Evolutionary conservation across 2,113 vertebrate genomes (phyloP).

Genomic region (Macquaria ambigua): DNA sequence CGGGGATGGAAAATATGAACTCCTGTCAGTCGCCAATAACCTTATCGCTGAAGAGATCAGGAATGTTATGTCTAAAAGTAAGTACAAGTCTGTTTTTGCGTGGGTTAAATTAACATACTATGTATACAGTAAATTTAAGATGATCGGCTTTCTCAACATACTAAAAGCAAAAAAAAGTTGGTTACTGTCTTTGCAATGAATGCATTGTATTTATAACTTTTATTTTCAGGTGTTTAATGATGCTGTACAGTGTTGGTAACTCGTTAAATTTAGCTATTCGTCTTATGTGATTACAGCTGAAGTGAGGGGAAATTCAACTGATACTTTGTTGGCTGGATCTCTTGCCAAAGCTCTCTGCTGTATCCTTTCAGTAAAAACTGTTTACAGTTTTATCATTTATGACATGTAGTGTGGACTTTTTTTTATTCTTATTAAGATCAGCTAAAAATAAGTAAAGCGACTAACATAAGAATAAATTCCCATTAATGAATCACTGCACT

Average conservation of each 20-base stretch:
- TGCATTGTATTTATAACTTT: background rate
- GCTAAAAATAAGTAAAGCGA: background rate
- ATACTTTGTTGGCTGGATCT: slow-evolving; percentile 93
- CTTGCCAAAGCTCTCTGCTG: slow-evolving; percentile 98
- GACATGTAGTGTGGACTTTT: background rate
- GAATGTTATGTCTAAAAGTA: slow-evolving; percentile 93
- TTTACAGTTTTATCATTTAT: background rate
- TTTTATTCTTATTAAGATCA: too few species aligned
- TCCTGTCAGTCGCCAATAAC: slow-evolving; percentile 92
- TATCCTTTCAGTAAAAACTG: slow-evolving; percentile 88
- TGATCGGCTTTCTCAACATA: background rate
- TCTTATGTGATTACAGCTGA: slow-evolving; percentile 85
- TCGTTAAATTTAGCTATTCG: background rate
- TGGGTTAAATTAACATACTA: background rate
- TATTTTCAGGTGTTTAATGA: background rate
- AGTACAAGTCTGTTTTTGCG: slow-evolving; percentile 33
- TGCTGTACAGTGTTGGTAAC: background rate
- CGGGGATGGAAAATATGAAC: slow-evolving; percentile 95
- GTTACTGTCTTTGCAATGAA: background rate
- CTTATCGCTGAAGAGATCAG: slow-evolving; percentile 92
- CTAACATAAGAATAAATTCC: background rate
- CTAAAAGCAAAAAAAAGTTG: background rate
- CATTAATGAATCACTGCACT: background rate
- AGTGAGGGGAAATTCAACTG: slow-evolving; percentile 91
- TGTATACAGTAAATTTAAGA: background rate